These are phyloP conservation scores for Wiebesia pumilae DNA, from an alignment of 1,140 invertebrate genomes.

Conservation along the genomic window DNA sequence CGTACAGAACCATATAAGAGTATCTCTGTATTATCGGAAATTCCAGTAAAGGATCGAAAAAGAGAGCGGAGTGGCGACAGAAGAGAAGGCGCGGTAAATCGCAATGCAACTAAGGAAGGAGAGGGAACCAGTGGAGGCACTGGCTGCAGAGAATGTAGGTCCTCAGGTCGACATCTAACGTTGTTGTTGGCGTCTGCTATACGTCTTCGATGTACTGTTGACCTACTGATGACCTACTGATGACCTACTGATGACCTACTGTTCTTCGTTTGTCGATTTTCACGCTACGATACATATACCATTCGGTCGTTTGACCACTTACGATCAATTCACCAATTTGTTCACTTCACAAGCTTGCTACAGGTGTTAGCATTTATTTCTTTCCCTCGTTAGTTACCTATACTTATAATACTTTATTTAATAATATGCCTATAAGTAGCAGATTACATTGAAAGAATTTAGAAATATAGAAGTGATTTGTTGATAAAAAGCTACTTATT, in stretches of 20 bases:
- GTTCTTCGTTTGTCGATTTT: conserved; percentile 1
- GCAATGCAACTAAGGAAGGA: background rate
- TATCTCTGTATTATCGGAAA: conserved; percentile 29
- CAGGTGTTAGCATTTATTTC: background rate
- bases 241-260: conserved; percentile 12
- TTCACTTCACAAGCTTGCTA: background rate
- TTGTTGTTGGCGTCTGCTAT: conserved; percentile 1
- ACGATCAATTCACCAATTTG: background rate
- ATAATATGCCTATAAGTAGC: background rate
- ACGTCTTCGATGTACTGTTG: conserved; percentile 9
- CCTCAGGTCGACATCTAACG: conserved; percentile 22
- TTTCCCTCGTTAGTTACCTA: too few relatives aligned
- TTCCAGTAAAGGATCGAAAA: conserved; percentile 24
- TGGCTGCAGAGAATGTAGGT: conserved; percentile 20
- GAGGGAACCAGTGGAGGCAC: background rate
- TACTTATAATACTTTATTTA: background rate
- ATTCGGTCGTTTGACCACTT: background rate
- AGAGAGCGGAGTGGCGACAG: background rate
- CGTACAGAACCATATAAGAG: background rate
- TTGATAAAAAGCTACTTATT: background rate
- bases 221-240: conserved; percentile 23
- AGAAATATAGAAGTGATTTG: background rate
- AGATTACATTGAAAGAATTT: background rate
- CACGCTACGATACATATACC: background rate
- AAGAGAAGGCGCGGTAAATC: background rate